Evolutionary conservation across 1,140 invertebrate species (phyloP), one percentile per base, ranked within the genome.

Genomic region (Drosophila repletoides): DNA sequence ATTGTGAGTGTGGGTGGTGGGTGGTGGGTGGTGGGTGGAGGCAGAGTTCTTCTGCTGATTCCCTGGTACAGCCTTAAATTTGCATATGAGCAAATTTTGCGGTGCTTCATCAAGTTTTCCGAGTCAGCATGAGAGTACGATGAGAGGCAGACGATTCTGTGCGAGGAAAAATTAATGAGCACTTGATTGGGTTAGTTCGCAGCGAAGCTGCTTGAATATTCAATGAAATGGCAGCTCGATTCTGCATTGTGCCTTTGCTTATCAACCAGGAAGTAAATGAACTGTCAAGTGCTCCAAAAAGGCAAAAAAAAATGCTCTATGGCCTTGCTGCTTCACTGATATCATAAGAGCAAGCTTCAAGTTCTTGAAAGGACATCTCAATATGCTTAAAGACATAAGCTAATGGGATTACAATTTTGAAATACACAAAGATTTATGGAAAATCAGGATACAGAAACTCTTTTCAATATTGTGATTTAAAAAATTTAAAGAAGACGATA

Each of bases 51-150:
- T 33, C n/a, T n/a, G n/a, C n/a, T 33, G 14, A 10, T 29, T 33
- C 5, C 2, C 5, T 0, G 9, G 3, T 4, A 9, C 2, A 28
- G 14, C 9, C 59, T 53, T 46, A 10, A 68, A 68, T 68, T 68
- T 68, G 65, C 65, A 68, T 64, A 63, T 63, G 59, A 55, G 65
- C 65, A 67, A 67, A 67, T 45, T 61, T 67, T 67, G 56, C 64
- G 64, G 56, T 67, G 61, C 63, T 60, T 66, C 55, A 61, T 68
- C 58, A 68, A 68, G 48, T 63, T 63, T 67, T 46, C 15, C 22
- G 41, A 26, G 3, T 45, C n/a, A 1, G 15, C 31, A 24, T 10
- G 24, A 59, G 22, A 12, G 14, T 45, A 33, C 28, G 43, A 17
- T 5, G n/a, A 6, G n/a, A 19, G 7, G 7, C 0, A 26, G 10